Evolutionary conservation across 92 coral and sea anemone genomes (phyloP).

Genomic region (Siderastrea radians): DNA sequence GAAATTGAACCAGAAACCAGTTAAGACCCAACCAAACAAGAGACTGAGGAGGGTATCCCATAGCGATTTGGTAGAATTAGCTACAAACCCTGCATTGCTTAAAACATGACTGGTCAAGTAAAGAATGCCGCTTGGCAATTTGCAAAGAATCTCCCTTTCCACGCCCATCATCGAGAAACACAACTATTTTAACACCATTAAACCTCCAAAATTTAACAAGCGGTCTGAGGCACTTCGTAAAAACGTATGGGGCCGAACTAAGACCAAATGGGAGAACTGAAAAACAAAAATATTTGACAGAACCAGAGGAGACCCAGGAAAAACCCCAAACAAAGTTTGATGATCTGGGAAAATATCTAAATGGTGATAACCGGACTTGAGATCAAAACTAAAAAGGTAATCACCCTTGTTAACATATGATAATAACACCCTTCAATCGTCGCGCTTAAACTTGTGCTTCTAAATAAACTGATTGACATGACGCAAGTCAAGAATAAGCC

Average conservation of each 20-base stretch:
- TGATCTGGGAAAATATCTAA: conserved; percentile 69
- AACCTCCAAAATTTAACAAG: conserved; percentile 66
- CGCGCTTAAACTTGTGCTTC: too few species aligned
- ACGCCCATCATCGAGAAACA: conserved; percentile 38
- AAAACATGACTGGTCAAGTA: too few species aligned
- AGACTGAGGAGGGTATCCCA: too few species aligned
- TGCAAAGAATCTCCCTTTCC: too few species aligned
- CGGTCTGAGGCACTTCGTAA: conserved; percentile 67
- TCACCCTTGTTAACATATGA: not conserved
- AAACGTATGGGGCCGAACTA: conserved; percentile 70
- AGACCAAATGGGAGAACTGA: conserved; percentile 63
- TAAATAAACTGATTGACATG: too few species aligned
- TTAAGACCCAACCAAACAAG: too few species aligned
- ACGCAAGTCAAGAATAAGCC: too few species aligned
- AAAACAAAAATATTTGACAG: conserved; percentile 53
- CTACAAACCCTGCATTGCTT: too few species aligned
- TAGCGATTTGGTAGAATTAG: too few species aligned
- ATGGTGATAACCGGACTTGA: conserved; percentile 72
- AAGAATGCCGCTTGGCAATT: too few species aligned
- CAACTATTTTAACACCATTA: conserved; percentile 36
- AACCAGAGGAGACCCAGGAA: conserved; percentile 43
- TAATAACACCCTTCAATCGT: too few species aligned
- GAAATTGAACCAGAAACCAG: too few species aligned
- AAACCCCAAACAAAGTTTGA: conserved; percentile 65
- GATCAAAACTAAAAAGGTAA: conserved; percentile 51